Evolutionary conservation across 2,797 vertebrate species (phyloP), one percentile per base, ranked within the genome.

Genomic region (Gambelia wislizenii): DNA sequence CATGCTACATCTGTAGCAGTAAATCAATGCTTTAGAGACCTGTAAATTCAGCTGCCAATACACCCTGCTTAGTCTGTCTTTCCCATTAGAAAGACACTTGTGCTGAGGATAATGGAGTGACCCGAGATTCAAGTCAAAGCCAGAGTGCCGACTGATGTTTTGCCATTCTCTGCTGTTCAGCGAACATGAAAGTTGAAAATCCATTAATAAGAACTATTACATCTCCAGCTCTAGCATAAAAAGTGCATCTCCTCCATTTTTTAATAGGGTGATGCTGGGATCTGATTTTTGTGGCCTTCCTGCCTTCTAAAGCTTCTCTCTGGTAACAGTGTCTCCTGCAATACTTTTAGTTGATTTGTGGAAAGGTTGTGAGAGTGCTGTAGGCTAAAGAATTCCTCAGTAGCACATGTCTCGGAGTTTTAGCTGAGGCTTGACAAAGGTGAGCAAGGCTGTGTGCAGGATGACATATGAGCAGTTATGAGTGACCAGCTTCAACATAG

Each of bases 21-120:
- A 79, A 89, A 89, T 86, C 84, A 67, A 33, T 89, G 47, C 56
- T 89, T 82, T 75, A 82, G 44, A 86, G 59, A 75, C 56, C 72
- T 52, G 69, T 39, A 61, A 74, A 84, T 59, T 74, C 77, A 76
- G 39, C 54, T 85, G 59, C 78, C 69, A 54, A 85, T 44, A 36
- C 16, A 30, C 47, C 25, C 6, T 75, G 76, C 36, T 83, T 83
- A 39, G 7, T 61, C 52, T 83, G 79, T 56, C 27, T 87, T 84
- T 70, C 76, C 69, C 30, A 22, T 80, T 69, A 74, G 44, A 67
- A n/a, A 1, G 49, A 25, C 76, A 36, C 25, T 76, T 52, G 36
- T 64, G 52, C 44, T 75, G 67, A 64, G 30, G 75, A 85, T 77
- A 90, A 87, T 64, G 64, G 54, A 84, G 30, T 64, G 52, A 81